Evolutionary conservation across 2,113 vertebrate genomes (phyloP), one percentile per base, ranked within the genome.

Genomic region (Girardinichthys multiradiatus): DNA sequence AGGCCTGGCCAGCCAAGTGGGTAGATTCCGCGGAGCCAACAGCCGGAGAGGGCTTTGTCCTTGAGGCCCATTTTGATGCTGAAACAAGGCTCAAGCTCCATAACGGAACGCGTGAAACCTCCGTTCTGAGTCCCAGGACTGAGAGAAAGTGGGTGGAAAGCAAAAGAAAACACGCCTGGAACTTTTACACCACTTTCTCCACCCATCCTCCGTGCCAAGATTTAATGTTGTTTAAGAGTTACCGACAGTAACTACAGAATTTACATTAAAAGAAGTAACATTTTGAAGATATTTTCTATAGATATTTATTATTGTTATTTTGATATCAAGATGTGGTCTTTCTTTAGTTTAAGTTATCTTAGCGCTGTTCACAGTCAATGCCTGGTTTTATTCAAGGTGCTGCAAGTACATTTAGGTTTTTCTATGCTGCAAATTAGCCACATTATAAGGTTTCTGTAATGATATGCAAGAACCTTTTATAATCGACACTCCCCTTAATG

Each of bases 1-100:
- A 79, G 76, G 70, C 57, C 64, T 33, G 59, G 24, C 64, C 68
- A 78, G 85, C 84, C 82, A 90, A 92, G 85, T 77, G 64, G 77
- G 54, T 72, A 81, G 85, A 94, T 93, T 93, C 90, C 81, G 58
- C 71, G 64, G 77, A 92, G 82, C 83, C 84, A 92, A 77, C 81
- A 77, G 84, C 69, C 85, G 68, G 75, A 88, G 79, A 91, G 88
- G 71, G 67, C 85, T 90, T 92, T 92, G 92, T 90, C 87, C 80
- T 72, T 35, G 13, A 1, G 82, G 72, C 86, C 91, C 72, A 86
- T 91, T 93, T 81, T 84, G 80, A 90, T 91, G 87, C 86, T 81
- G 69, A 76, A 81, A 86, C 82, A 81, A 76, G 63, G 51, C 74
- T 81, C 39, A 9, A 74, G 70, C 84, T 79, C 58, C 57, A 79